These are phyloP conservation scores for Cardiocondyla obscurior DNA, from an alignment of 1,140 invertebrate genomes.

Conservation along the genomic window DNA sequence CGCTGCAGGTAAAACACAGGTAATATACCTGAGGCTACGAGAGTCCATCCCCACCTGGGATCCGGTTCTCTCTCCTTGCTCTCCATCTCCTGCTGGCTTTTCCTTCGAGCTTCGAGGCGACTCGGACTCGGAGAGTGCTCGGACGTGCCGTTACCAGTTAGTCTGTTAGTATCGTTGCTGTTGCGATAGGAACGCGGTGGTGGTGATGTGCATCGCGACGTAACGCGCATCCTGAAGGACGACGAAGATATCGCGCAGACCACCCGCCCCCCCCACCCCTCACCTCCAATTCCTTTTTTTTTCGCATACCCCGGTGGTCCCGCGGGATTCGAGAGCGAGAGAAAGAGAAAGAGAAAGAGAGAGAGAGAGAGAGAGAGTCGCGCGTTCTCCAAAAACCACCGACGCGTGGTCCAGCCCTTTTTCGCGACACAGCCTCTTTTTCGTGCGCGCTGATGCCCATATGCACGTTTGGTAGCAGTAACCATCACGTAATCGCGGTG, in stretches of 20 bases:
- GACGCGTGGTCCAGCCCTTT: conserved; percentile 18
- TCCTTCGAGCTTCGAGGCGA: conserved; percentile 72
- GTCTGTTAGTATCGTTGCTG: conserved; percentile 75
- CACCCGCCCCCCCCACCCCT: not conserved
- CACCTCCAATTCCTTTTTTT: not conserved
- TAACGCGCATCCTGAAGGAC: conserved; percentile 65
- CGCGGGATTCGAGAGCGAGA: conserved; percentile 18
- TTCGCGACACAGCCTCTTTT: not conserved
- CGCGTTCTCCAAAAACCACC: not conserved
- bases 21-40: conserved; percentile 78
- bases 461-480: conserved; percentile 4
- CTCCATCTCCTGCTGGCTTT: conserved; percentile 71
- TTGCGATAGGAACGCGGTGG: conserved; percentile 68
- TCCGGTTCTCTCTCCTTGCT: conserved; percentile 69
- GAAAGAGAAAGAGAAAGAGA: too few relatives aligned
- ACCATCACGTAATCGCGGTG: conserved; percentile 40
- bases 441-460: conserved; percentile 17
- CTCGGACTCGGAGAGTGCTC: conserved; percentile 39
- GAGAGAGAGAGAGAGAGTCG: too few relatives aligned
- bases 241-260: conserved; percentile 9
- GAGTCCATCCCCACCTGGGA: conserved; percentile 70
- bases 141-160: not conserved
- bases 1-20: conserved; percentile 78
- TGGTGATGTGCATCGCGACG: conserved; percentile 74
- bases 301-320: not conserved